A percentile compares a stretch with the other conserved stretches of the same genome.
These are phyloP conservation scores for Eulemur coronatus DNA, from an alignment of 2,797 vertebrate genomes.

Conservation along the genomic window DNA sequence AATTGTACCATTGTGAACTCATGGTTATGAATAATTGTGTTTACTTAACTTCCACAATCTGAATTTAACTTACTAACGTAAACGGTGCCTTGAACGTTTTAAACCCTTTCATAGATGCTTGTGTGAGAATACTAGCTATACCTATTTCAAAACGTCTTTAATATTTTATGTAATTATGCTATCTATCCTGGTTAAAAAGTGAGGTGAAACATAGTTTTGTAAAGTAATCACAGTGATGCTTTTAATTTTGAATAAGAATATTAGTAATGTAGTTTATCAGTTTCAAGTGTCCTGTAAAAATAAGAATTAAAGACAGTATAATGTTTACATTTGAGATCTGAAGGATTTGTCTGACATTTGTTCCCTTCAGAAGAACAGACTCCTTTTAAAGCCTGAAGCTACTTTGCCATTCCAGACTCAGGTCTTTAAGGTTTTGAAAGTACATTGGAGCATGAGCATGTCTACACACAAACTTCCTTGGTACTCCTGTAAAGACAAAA, in stretches of 20 bases:
- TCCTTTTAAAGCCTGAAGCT: background rate
- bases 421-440: background rate
- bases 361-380: background rate
- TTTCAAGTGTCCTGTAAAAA: constrained; percentile 36
- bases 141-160: background rate
- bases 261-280: background rate
- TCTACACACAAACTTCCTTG: background rate
- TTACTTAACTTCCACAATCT: background rate
- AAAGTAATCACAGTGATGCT: background rate
- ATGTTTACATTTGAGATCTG: constrained; percentile 2
- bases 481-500: background rate
- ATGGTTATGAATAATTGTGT: background rate
- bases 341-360: background rate
- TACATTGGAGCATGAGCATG: background rate
- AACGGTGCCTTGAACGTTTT: background rate
- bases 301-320: background rate
- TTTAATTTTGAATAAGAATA: constrained; percentile 24
- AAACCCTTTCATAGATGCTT: background rate
- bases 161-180: constrained; percentile 12
- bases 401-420: background rate
- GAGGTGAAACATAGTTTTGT: constrained; percentile 3
- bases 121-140: background rate
- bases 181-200: constrained; percentile 5
- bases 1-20: background rate
- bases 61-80: background rate